Percentiles rank a stretch among this genome's conserved stretches.
Evolutionary conservation across 2,888 invertebrate species (phyloP).

Genomic region (Lapara coniferarum): DNA sequence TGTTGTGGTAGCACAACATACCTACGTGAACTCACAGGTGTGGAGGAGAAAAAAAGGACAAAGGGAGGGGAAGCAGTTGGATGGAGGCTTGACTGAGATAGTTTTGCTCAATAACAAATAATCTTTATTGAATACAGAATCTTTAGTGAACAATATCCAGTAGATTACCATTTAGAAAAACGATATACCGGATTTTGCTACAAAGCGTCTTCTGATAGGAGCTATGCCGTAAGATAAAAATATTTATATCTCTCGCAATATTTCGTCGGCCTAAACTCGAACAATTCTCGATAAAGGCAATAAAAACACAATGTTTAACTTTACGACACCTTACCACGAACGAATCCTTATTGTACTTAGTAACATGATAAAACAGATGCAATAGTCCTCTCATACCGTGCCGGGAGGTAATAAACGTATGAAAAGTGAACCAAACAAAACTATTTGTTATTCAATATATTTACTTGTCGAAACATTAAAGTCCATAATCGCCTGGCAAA

Average conservation of each 20-base stretch:
- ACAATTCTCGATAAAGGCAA: slow-evolving; percentile 20
- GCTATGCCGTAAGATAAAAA: background rate
- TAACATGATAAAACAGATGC: slow-evolving; percentile 67
- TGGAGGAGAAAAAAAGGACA: no score
- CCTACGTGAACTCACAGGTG: no score
- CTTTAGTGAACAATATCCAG: background rate
- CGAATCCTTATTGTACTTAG: slow-evolving; percentile 56
- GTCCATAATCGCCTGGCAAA: slow-evolving; percentile 38
- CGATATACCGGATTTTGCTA: background rate
- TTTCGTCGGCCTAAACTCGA: background rate
- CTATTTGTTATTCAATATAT: slow-evolving; percentile 61
- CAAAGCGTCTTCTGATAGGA: background rate
- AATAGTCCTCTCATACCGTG: slow-evolving; percentile 73
- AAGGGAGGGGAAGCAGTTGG: no score
- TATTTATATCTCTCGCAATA: background rate
- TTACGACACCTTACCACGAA: slow-evolving; percentile 34
- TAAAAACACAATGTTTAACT: slow-evolving; percentile 29
- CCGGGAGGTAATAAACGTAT: slow-evolving; percentile 75
- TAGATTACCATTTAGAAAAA: background rate
- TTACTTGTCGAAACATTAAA: slow-evolving; percentile 37
- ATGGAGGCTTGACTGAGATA: no score
- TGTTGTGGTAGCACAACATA: no score
- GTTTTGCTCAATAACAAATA: no score
- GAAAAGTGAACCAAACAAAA: slow-evolving; percentile 67
- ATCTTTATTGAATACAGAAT: no score